Conservation (phyloP, 2,888 invertebrate genomes). For the Nemoura dubitans region DNA sequence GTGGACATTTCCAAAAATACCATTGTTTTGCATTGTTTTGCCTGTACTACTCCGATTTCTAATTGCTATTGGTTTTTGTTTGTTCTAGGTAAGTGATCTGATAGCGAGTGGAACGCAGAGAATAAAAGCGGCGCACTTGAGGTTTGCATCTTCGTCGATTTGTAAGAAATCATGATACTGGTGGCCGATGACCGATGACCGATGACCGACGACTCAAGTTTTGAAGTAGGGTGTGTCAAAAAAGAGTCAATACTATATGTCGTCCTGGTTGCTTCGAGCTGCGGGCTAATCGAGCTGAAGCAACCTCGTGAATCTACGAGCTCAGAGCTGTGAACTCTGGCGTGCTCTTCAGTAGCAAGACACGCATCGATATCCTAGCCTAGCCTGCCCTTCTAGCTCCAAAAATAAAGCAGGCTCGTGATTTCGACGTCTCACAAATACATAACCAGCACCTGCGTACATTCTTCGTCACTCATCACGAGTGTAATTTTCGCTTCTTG, state of each 20-base stretch:
- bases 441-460: not conserved
- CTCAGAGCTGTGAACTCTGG: not conserved
- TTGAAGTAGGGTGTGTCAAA: too few relatives aligned
- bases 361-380: not conserved
- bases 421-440: not conserved
- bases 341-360: not conserved
- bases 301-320: not conserved
- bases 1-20: not conserved
- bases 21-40: not conserved
- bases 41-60: not conserved
- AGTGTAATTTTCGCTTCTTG: not conserved
- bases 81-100: conserved; percentile 28
- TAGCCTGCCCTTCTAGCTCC: not conserved
- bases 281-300: not conserved
- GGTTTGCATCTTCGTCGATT: not conserved
- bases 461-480: not conserved
- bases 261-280: not conserved
- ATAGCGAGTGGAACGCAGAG: too few relatives aligned
- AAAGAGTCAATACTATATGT: not conserved
- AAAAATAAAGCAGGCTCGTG: not conserved
- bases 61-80: not conserved
- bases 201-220: not conserved
- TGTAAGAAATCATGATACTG: not conserved
- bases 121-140: not conserved
- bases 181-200: not conserved